A percentile compares a stretch with the other conserved stretches of the same genome.
Conservation (phyloP, 2,797 vertebrate species). For the Kryptolebias ocellatus region DNA sequence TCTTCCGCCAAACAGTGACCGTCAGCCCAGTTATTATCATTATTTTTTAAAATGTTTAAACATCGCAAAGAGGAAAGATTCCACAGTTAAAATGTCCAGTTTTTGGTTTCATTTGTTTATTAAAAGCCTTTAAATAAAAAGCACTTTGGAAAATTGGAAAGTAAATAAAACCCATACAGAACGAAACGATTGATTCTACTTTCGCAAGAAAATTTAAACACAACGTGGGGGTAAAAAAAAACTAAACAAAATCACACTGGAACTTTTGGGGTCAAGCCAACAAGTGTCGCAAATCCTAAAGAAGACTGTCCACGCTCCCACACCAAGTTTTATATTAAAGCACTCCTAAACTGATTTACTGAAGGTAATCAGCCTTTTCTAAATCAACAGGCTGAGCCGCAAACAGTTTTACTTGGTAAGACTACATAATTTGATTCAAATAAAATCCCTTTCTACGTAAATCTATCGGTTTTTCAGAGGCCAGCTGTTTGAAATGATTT, state of each 20-base stretch:
- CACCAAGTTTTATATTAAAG: conserved; percentile 45
- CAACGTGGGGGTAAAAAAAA: conserved; percentile 50
- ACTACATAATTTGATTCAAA: conserved; percentile 29
- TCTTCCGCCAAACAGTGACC: too few relatives aligned
- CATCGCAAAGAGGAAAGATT: conserved; percentile 27
- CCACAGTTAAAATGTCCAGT: conserved; percentile 61
- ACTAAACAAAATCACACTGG: conserved; percentile 62
- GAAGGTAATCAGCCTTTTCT: not conserved
- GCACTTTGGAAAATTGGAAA: conserved; percentile 47
- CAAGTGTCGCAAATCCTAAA: conserved; percentile 54
- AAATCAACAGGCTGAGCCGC: conserved; percentile 19
- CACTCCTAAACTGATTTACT: conserved; percentile 19
- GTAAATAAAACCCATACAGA: conserved; percentile 76
- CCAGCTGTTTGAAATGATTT: conserved; percentile 21
- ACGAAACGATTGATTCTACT: conserved; percentile 47
- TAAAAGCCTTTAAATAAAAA: conserved; percentile 77
- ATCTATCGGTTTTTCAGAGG: conserved; percentile 37
- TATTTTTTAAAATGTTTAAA: conserved; percentile 7
- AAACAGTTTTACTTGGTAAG: conserved; percentile 31
- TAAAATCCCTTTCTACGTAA: conserved; percentile 42
- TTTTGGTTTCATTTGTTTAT: conserved; percentile 77
- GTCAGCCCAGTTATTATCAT: too few relatives aligned
- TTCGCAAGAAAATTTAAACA: conserved; percentile 59
- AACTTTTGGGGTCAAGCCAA: conserved; percentile 60
- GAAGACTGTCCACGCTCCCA: conserved; percentile 37